Conservation (phyloP, 2,888 invertebrate species). For the Ormyrus nitidulus region DNA sequence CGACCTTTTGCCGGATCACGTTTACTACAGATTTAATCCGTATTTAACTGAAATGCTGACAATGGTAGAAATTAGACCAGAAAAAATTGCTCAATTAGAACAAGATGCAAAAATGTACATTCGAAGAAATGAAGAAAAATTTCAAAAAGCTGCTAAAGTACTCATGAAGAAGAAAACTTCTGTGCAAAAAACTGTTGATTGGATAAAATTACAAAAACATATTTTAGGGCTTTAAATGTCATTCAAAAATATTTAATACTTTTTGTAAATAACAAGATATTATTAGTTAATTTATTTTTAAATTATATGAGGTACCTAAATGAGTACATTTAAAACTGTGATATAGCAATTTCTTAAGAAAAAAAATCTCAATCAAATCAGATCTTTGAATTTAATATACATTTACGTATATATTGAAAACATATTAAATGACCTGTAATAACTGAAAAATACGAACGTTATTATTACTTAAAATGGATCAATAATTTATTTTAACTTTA, state of each 20-base stretch:
- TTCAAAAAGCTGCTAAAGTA: conserved; percentile 79
- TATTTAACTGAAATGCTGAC: conserved; percentile 87
- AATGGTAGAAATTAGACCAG: conserved; percentile 87
- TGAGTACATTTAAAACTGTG: too few relatives aligned
- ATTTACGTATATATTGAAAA: too few relatives aligned
- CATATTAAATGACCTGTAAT: too few relatives aligned
- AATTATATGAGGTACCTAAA: too few relatives aligned
- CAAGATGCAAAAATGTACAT: conserved; percentile 88
- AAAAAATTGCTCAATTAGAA: conserved; percentile 83
- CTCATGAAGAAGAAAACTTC: conserved; percentile 73
- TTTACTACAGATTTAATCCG: conserved; percentile 92
- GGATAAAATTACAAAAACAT: conserved; percentile 74
- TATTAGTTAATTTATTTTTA: too few relatives aligned
- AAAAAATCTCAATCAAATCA: too few relatives aligned
- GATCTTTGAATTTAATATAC: too few relatives aligned
- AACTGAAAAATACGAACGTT: too few relatives aligned
- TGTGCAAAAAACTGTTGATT: conserved; percentile 75
- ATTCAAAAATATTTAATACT: neutral
- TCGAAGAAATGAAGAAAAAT: conserved; percentile 87
- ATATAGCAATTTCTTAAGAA: too few relatives aligned
- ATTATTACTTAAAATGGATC: too few relatives aligned
- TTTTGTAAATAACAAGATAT: conserved; percentile 24
- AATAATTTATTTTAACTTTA: too few relatives aligned
- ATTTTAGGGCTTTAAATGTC: conserved; percentile 65
- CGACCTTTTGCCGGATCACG: conserved; percentile 84